Conservation (phyloP, 1,140 invertebrate genomes). For the Mamestra configurata region DNA sequence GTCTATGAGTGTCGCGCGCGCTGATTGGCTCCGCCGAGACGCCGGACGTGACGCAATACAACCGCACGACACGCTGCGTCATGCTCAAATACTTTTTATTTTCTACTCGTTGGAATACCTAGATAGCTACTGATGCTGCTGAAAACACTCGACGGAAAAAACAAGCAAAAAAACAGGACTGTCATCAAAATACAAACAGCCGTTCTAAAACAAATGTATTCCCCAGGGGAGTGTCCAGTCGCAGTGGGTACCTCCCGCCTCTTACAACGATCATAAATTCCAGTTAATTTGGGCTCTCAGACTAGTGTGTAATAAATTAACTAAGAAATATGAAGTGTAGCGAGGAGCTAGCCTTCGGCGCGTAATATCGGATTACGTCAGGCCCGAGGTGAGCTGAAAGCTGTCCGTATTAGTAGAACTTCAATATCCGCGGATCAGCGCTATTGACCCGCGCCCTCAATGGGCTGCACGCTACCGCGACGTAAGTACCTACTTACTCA, state of each 20-base stretch:
- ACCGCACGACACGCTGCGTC: not conserved
- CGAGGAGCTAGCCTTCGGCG: not conserved
- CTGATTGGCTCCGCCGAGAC: conserved; percentile 27
- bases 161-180: too few species aligned
- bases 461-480: not conserved
- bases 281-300: conserved; percentile 3
- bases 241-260: not conserved
- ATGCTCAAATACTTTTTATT: too few species aligned
- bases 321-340: not conserved
- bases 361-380: not conserved
- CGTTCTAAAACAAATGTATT: not conserved
- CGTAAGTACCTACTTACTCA: too few species aligned
- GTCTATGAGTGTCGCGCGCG: not conserved
- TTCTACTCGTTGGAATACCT: too few species aligned
- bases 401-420: conserved; percentile 2
- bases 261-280: conserved; percentile 7
- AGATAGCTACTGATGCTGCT: too few species aligned
- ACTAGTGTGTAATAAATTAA: not conserved
- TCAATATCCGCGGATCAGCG: conserved; percentile 28
- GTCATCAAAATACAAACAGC: not conserved
- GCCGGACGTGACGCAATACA: conserved; percentile 32
- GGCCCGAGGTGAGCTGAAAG: not conserved
- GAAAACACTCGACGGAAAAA: too few species aligned
- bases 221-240: not conserved
- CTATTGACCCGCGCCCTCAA: not conserved